Conservation (phyloP, 2,113 vertebrate genomes). For the Xiphophorus couchianus region DNA sequence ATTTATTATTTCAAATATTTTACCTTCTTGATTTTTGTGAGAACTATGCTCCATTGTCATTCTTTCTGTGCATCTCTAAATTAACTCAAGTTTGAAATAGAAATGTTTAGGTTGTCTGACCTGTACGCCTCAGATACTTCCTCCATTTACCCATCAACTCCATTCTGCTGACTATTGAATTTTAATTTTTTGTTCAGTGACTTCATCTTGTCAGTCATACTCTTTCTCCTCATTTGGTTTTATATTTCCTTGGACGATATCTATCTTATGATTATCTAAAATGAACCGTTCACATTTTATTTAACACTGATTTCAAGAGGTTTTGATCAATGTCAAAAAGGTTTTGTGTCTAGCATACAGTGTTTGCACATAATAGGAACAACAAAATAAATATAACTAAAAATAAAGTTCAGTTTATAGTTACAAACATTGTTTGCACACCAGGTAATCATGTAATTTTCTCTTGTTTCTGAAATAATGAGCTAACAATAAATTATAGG, state of each 20-base stretch:
- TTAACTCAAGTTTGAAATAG: neutral
- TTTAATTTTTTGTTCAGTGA: conserved; percentile 52
- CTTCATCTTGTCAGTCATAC: conserved; percentile 39
- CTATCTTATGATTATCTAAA: neutral
- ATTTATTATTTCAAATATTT: neutral
- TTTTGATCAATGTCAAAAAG: neutral
- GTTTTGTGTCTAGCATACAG: neutral
- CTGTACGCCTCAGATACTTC: neutral
- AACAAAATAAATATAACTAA: too few species aligned
- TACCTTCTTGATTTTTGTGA: neutral
- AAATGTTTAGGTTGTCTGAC: neutral
- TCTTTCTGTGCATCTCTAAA: neutral
- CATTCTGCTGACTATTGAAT: conserved; percentile 64
- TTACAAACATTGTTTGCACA: too few species aligned
- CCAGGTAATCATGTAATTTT: too few species aligned
- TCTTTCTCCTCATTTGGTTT: conserved; percentile 13
- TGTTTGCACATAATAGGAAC: too few species aligned
- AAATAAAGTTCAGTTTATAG: too few species aligned
- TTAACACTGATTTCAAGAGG: neutral
- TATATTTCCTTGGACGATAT: conserved; percentile 9
- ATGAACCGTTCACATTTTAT: neutral
- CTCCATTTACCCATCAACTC: conserved; percentile 42
- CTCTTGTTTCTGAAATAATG: too few species aligned
- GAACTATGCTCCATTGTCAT: neutral
- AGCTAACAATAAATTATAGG: too few species aligned